Base-by-base conservation (phyloP, 2,113 vertebrate species). In the Sturnus vulgaris region DNA sequence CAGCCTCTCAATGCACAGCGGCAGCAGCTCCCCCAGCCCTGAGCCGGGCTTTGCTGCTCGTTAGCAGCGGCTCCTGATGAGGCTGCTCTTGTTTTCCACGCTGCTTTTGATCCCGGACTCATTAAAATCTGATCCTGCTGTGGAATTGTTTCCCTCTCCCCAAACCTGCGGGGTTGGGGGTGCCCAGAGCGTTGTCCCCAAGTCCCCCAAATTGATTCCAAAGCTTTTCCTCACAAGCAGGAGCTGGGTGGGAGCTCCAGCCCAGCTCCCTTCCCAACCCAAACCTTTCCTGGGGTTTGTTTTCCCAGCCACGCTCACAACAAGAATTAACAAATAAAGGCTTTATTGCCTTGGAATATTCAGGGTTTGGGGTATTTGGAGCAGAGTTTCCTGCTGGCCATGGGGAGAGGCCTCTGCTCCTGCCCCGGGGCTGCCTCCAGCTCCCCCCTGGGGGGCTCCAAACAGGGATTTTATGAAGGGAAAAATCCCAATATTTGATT, bases 31-130 rank as follows among this genome's bases (percentile, higher is more conserved):
- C 83, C 63, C 78, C 95, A 17, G 96, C 56, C 94, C 91, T 37
- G 98, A 93, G 95, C 94, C 90, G 94, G 60, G 96, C 96, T 96
- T 93, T 97, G 97, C 88, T 96, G 97, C 96, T 97, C 19, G n/a
- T 96, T 94, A 96, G 97, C 89, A 73, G 82, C 80, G 33, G 92
- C 95, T 93, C 65, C 95, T 85, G 94, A 85, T 60, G 95, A 97
- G 96, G 71, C 79, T 92, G 92, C 94, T 94, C 96, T 95, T 96
- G 96, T 95, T 97, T 97, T 94, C 83, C 84, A 95, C 91, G 93
- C 93, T 95, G 89, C 97, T 96, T 97, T 97, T 97, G 97, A 98
- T 98, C 94, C 96, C 83, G 25, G n/a, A 14, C 96, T 97, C 47
- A 42, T 98, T 97, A 97, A 97, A 97, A 92, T 82, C 82, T 73